Conservation (phyloP, 2,113 vertebrate genomes). For the Epinephelus moara region DNA sequence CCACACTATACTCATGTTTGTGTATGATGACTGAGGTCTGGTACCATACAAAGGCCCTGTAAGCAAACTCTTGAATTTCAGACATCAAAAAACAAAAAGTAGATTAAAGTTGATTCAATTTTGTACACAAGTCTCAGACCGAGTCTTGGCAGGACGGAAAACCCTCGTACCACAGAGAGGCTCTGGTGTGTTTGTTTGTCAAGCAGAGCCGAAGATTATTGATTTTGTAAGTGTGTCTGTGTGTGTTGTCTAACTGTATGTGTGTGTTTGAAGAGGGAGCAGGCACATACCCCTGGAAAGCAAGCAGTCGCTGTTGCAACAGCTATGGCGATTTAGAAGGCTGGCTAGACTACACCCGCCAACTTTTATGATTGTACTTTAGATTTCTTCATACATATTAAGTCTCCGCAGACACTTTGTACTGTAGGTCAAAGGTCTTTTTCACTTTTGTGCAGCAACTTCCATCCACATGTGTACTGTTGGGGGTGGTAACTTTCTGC, state of each 20-base stretch:
- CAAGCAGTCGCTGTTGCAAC: conserved; percentile 67
- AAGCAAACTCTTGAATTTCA: conserved; percentile 56
- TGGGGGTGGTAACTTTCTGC: background rate
- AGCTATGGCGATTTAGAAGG: conserved; percentile 49
- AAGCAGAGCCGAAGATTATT: conserved; percentile 71
- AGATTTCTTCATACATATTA: conserved; percentile 60
- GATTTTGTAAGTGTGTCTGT: conserved; percentile 77
- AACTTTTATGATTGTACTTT: conserved; percentile 35
- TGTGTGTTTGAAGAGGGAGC: conserved; percentile 21
- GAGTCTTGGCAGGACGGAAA: conserved; percentile 68
- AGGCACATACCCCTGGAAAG: conserved; percentile 51
- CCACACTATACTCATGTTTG: conserved; percentile 19
- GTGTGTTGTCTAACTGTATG: conserved; percentile 32
- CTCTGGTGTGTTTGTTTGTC: conserved; percentile 75
- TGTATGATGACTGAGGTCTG: conserved; percentile 34
- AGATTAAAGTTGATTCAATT: conserved; percentile 50
- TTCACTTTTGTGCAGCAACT: background rate
- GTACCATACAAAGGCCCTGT: conserved; percentile 1
- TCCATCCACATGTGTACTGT: background rate
- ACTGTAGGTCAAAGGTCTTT: conserved; percentile 35
- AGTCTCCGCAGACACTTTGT: conserved; percentile 18
- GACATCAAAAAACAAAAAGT: conserved; percentile 29
- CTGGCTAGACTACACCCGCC: conserved; percentile 33
- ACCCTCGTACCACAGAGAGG: conserved; percentile 50
- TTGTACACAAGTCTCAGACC: conserved; percentile 56